These are phyloP conservation scores for Gallinago solitaria DNA, from an alignment of 2,797 vertebrate species.

Conservation along the genomic window DNA sequence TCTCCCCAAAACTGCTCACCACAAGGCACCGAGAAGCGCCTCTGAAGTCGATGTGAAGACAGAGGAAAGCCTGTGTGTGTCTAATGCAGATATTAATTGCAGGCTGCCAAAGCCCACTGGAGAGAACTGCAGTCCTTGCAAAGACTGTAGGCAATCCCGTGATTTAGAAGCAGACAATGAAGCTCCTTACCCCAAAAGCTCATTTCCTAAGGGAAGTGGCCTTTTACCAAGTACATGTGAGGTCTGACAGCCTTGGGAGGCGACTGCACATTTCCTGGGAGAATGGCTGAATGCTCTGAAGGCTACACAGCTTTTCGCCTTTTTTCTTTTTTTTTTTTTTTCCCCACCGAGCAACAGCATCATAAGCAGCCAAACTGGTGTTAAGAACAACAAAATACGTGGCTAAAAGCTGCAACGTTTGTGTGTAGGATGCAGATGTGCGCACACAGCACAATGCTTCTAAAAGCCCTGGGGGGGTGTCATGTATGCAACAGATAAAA, in stretches of 20 bases:
- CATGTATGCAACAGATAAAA: neutral
- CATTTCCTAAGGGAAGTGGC: neutral
- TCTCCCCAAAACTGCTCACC: neutral
- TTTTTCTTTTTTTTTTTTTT: neutral
- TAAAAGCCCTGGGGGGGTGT: neutral
- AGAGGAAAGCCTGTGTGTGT: constrained; percentile 23
- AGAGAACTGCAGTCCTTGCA: neutral
- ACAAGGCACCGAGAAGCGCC: neutral
- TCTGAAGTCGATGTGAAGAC: neutral
- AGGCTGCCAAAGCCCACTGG: constrained; percentile 23
- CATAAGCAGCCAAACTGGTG: neutral
- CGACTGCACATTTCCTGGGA: neutral
- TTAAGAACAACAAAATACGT: neutral
- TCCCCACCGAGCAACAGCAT: neutral
- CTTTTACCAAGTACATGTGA: neutral
- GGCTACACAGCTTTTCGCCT: neutral
- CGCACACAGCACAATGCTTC: neutral
- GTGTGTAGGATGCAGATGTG: neutral
- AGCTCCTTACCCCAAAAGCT: neutral
- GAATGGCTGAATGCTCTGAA: neutral
- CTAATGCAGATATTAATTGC: neutral
- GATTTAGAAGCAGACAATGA: neutral
- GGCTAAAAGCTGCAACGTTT: neutral
- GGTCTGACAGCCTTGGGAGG: neutral
- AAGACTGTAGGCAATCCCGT: neutral